Evolutionary conservation across 30 jellyfish, hydroid and myxozoan genomes (phyloP), one percentile per base, ranked within the genome.

Genomic region (Hydractinia symbiolongicarpus): DNA sequence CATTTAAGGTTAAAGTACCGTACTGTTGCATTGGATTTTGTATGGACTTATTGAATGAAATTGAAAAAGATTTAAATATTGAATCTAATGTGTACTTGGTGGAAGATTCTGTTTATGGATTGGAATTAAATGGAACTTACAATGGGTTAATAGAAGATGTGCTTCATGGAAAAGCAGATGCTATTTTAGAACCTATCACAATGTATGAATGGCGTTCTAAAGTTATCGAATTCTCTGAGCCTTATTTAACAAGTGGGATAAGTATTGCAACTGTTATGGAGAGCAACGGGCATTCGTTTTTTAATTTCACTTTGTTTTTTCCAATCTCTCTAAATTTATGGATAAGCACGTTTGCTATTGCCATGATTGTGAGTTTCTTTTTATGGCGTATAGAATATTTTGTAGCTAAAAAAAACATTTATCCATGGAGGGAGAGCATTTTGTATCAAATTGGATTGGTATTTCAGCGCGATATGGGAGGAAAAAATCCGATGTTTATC

Each of bases 1-100:
- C 54, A 4, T 30, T 30, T 30, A 83, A 84, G 40, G 64, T 5
- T 9, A 81, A 90, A 88, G 64, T 20, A 21, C 57, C 61, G 44
- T 15, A 86, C 7, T 88, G 96, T 77, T 88, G 96, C 49, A 72
- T 77, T 78, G 96, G 96, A 16, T 78, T 68, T 58, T 79, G 90
- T 19, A 81, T 88, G 73, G 96, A 88, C 5, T 55, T 88, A 54
- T 72, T 88, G 50, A 66, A 54, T 5, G 66, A 67, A 17, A 19
- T 88, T 50, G 82, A 66, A 20, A 68, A 60, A 50, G 96, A 88
- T 73, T 75, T 88, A 74, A 50, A 79, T 17, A 56, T 88, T 57
- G 30, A 61, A 9, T 76, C 90, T 7, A 78, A 84, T 16, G 51
- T 88, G 21, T 83, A 88, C 61, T 55, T 88, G 6, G 96, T 88